Percentiles rank a stretch among this genome's conserved stretches.
phyloP scores from a whole-genome alignment of 2,888 invertebrate genomes.

The Sinopyrophorus schimmeli region DNA sequence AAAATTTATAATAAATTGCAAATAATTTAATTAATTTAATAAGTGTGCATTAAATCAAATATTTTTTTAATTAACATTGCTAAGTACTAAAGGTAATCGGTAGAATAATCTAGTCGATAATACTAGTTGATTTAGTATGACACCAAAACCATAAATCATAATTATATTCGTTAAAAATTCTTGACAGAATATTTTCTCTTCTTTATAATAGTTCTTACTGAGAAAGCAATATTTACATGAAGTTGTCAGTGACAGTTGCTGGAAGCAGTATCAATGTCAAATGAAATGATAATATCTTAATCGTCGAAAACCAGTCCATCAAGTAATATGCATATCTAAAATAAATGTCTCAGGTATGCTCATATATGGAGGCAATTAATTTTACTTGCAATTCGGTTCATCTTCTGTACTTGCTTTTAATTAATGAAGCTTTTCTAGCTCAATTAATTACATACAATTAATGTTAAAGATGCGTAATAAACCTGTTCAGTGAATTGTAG shows the following conservation, averaged over 20 bases:
- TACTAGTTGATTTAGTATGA: conserved; percentile 7
- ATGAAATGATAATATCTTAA: conserved; percentile 44
- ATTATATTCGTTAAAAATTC: conserved; percentile 20
- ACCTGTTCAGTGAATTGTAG: conserved; percentile 18
- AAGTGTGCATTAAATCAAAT: conserved; percentile 6
- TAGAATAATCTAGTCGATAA: conserved; percentile 6
- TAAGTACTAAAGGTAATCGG: conserved; percentile 6
- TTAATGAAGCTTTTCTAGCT: conserved; percentile 21
- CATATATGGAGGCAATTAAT: conserved; percentile 34
- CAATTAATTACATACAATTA: conserved; percentile 26
- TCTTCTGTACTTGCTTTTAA: conserved; percentile 14
- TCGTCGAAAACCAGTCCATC: conserved; percentile 43
- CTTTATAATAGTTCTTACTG: conserved; percentile 8
- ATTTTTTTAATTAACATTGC: conserved; percentile 12
- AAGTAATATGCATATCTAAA: conserved; percentile 37
- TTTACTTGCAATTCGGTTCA: conserved; percentile 31
- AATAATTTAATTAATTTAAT: conserved; percentile 15
- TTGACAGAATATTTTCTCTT: conserved; percentile 12
- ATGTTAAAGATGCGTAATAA: conserved; percentile 19
- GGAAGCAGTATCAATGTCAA: conserved; percentile 38
- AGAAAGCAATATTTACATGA: conserved; percentile 29
- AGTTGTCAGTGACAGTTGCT: conserved; percentile 30
- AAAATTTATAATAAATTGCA: too few species aligned
- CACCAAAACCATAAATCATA: conserved; percentile 22
- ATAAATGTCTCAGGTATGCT: conserved; percentile 27